Base-by-base conservation (phyloP, 2,888 invertebrate species). In the Cerceris rybyensis region DNA sequence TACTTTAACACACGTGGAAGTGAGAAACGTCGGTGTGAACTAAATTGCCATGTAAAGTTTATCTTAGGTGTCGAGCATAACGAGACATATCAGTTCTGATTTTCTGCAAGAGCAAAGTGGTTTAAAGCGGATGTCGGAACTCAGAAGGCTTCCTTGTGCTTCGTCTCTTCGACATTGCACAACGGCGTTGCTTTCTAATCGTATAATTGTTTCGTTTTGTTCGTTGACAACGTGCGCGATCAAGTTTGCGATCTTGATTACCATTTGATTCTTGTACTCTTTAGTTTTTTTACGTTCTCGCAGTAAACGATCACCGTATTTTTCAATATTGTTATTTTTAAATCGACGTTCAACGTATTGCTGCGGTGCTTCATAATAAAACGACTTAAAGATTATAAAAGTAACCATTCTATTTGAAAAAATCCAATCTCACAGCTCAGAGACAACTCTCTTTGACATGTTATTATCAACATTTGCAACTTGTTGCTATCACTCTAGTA, bases 11-110 rank as follows among this genome's bases (percentile, higher is more conserved):
- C 46, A n/a, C 68, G 46, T 7, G 46, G 41, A 57, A 61, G 67
- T 57, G 64, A 49, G 69, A 75, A 75, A 66, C 69, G 66, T 75
- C 57, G 14, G 17, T 69, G 65, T 55, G 55, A 49, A 61, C 75
- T 43, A 77, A 69, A 77, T 75, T 65, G 68, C 77, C 60, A 60
- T 75, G 77, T 60, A 75, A 64, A 74, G 69, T 77, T 77, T 75
- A 70, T 75, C 77, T 64, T 55, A 60, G 54, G 49, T 43, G 68
- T 77, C 69, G 57, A 49, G 41, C 57, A 54, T 65, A 72, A 75
- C 77, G 60, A 64, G 57, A 28, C 65, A 64, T 65, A 61, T 77
- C 60, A 60, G 50, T 66, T 41, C 65, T 66, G 69, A 70, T 75
- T 77, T 77, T 52, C 60, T 61, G 55, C 75, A 43, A 1, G 28